A percentile compares a stretch with the other conserved stretches of the same genome.
phyloP scores from a whole-genome alignment of 2,888 invertebrate species.

The Drosophila quinaria region DNA sequence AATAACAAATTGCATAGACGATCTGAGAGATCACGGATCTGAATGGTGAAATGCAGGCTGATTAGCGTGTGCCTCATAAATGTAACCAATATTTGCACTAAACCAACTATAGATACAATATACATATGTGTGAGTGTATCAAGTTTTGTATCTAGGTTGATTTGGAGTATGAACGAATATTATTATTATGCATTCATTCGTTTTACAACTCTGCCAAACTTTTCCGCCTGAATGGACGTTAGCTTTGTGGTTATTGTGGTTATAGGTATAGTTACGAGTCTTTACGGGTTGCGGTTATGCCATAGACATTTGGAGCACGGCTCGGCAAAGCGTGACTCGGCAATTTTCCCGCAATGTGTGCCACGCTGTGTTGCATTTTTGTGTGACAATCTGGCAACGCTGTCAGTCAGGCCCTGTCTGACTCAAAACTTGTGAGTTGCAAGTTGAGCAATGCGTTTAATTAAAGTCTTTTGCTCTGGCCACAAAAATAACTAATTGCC shows the following conservation, averaged over 20 bases:
- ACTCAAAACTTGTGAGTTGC: background rate
- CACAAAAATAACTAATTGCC: slow-evolving; percentile 8
- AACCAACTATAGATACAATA: background rate
- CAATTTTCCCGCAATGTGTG: slow-evolving; percentile 55
- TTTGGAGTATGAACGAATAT: slow-evolving; percentile 18
- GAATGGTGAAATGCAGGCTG: slow-evolving; percentile 25
- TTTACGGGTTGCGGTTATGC: slow-evolving; percentile 37
- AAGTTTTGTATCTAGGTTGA: slow-evolving; percentile 20
- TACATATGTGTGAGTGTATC: background rate
- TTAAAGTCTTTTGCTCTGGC: slow-evolving; percentile 15
- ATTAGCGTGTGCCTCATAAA: slow-evolving; percentile 63
- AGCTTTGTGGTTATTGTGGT: slow-evolving; percentile 23
- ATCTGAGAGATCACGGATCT: slow-evolving; percentile 27
- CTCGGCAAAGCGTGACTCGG: slow-evolving; percentile 64
- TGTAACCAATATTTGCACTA: slow-evolving; percentile 56
- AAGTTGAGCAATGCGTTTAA: slow-evolving; percentile 14
- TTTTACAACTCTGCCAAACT: slow-evolving; percentile 27
- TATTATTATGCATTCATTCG: slow-evolving; percentile 53
- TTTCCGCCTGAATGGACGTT: slow-evolving; percentile 60
- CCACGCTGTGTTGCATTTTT: slow-evolving; percentile 46
- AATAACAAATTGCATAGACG: slow-evolving; percentile 10
- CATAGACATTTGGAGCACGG: slow-evolving; percentile 53
- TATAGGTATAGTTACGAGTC: background rate
- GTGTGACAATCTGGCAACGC: slow-evolving; percentile 16
- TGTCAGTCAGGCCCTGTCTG: background rate